A percentile compares a stretch with the other conserved stretches of the same genome.
Evolutionary conservation across 2,888 invertebrate genomes (phyloP).

Genomic region (Acrobasis repandana): DNA sequence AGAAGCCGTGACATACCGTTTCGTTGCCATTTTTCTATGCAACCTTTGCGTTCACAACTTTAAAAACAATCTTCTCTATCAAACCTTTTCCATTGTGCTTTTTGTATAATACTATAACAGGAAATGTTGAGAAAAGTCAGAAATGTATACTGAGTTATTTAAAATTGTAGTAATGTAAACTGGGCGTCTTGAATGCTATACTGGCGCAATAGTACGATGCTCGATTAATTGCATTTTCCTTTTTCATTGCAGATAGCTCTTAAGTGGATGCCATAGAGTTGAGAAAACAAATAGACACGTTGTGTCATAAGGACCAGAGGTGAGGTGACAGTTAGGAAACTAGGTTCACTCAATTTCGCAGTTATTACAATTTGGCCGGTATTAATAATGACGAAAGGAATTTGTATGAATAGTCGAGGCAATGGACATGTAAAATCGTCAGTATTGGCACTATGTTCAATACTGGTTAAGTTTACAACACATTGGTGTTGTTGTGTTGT

Average conservation of each 20-base stretch:
- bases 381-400: conserved; percentile 26
- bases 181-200: conserved; percentile 46
- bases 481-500: too few species aligned
- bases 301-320: conserved; percentile 42
- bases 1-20: conserved; percentile 63
- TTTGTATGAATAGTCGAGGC: conserved; percentile 11
- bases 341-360: conserved; percentile 31
- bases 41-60: conserved; percentile 34
- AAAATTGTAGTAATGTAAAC: conserved; percentile 37
- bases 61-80: conserved; percentile 25
- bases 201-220: conserved; percentile 61
- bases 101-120: conserved; percentile 10
- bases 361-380: conserved; percentile 26
- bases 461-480: too few species aligned
- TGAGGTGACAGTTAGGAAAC: conserved; percentile 43
- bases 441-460: too few species aligned
- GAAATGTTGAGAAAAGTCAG: conserved; percentile 23
- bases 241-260: conserved; percentile 55
- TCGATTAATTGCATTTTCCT: conserved; percentile 65
- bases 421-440: background rate
- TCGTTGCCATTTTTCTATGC: conserved; percentile 57
- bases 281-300: conserved; percentile 43
- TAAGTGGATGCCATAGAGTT: conserved; percentile 45
- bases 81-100: conserved; percentile 38
- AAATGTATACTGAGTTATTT: conserved; percentile 36